A percentile compares a stretch with the other conserved stretches of the same genome.
Conservation (phyloP, 2,113 vertebrate species). For the Spea multiplicata region DNA sequence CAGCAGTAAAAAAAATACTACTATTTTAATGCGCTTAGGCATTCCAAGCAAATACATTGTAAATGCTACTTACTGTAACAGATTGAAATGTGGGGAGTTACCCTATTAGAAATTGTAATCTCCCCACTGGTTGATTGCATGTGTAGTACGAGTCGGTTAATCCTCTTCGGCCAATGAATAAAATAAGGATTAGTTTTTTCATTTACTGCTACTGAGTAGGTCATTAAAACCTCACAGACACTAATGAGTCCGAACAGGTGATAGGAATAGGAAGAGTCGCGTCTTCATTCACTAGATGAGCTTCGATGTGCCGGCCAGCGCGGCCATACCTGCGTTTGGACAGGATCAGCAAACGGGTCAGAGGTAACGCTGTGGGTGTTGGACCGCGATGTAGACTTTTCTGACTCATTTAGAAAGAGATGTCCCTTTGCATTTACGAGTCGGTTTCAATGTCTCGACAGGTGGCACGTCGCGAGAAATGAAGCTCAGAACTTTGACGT, state of each 20-base stretch:
- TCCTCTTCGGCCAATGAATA: constrained; percentile 60
- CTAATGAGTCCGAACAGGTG: constrained; percentile 60
- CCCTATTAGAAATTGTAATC: constrained; percentile 59
- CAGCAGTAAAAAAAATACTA: constrained; percentile 34
- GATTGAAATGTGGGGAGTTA: constrained; percentile 62
- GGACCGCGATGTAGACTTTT: constrained; percentile 54
- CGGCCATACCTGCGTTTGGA: background rate
- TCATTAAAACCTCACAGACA: constrained; percentile 63
- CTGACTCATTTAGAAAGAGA: background rate
- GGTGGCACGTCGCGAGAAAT: constrained; percentile 88
- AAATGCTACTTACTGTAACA: constrained; percentile 60
- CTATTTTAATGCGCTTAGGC: constrained; percentile 52
- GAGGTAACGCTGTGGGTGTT: constrained; percentile 6
- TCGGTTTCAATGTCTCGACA: constrained; percentile 72
- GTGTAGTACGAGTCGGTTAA: constrained; percentile 60
- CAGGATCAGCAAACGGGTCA: background rate
- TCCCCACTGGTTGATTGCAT: constrained; percentile 53
- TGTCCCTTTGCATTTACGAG: constrained; percentile 46
- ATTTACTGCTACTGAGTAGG: constrained; percentile 59
- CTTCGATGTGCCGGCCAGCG: background rate
- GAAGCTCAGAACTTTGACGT: constrained; percentile 62
- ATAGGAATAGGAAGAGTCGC: constrained; percentile 50
- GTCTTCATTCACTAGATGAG: constrained; percentile 45
- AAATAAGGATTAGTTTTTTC: constrained; percentile 67
- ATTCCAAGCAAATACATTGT: constrained; percentile 57